phyloP scores from a whole-genome alignment of 1,140 invertebrate species.

The Aporrectodea caliginosa region DNA sequence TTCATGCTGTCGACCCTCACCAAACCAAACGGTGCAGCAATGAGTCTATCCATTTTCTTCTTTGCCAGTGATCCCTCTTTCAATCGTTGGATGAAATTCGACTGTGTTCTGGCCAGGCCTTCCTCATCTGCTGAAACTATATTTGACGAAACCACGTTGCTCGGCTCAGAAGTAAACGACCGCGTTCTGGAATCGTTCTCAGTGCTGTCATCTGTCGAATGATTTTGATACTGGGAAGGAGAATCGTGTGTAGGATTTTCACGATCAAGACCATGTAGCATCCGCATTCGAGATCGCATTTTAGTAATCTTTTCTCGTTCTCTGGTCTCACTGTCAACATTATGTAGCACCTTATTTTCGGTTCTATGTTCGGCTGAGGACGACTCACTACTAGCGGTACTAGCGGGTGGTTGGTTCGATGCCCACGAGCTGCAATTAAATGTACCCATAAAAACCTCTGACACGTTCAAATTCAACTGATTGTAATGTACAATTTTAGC shows the following conservation, averaged over 20 bases:
- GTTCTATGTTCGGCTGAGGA: no score
- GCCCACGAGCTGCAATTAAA: no score
- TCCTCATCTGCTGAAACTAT: background rate
- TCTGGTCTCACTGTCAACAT: no score
- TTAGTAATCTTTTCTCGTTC: no score
- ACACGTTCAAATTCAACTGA: no score
- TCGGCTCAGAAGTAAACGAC: background rate
- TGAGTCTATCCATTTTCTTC: background rate
- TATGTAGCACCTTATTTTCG: no score
- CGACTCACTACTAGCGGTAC: no score
- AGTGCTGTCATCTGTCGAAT: background rate
- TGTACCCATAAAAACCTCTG: no score
- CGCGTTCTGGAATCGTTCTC: background rate
- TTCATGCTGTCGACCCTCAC: background rate
- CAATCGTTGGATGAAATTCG: background rate
- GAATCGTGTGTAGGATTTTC: background rate
- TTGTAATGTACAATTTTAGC: no score
- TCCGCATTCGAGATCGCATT: background rate
- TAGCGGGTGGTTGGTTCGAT: no score
- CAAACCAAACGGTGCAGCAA: background rate
- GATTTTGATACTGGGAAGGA: background rate
- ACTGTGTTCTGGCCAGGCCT: background rate
- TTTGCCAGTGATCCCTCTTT: background rate
- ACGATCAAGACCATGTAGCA: background rate
- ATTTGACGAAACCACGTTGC: no score